Evolutionary conservation across 2,797 vertebrate species (phyloP).

Genomic region (Malurus splendens): DNA sequence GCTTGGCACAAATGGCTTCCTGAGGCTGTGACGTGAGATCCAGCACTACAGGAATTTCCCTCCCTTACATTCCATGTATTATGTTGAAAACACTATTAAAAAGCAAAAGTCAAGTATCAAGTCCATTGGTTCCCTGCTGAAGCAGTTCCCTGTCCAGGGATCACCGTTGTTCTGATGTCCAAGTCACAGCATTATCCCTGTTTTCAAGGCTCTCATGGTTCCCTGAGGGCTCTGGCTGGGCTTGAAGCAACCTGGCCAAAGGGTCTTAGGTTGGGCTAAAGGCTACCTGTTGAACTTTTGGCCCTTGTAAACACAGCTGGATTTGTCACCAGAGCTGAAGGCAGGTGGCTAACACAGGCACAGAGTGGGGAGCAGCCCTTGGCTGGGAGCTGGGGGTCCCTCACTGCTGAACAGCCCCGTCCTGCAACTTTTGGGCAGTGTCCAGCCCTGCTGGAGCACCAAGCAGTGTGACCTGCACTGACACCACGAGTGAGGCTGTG

Average conservation of each 20-base stretch:
- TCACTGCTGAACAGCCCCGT: rapidly evolving
- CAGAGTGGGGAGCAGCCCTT: not conserved
- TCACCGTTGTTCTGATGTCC: rapidly evolving
- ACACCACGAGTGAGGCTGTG: rapidly evolving
- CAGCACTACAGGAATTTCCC: not conserved
- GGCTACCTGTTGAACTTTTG: not conserved
- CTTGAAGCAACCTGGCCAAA: not conserved
- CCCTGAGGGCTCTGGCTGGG: not conserved
- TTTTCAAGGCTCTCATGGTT: not conserved
- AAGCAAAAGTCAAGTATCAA: constrained; percentile 14
- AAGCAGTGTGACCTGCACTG: rapidly evolving
- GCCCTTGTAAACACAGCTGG: not conserved
- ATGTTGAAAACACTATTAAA: constrained; percentile 3
- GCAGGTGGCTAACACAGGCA: rapidly evolving
- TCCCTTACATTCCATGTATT: not conserved
- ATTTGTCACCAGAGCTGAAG: not conserved
- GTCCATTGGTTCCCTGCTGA: not conserved
- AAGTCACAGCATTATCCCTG: rapidly evolving
- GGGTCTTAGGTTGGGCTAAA: not conserved
- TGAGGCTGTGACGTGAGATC: not conserved
- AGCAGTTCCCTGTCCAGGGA: not conserved
- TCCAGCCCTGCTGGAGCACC: not conserved
- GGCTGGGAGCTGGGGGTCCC: not conserved
- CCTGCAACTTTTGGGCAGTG: rapidly evolving
- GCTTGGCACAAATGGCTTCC: not conserved